Conservation (phyloP, 2,888 invertebrate species). For the Euproctis similis region DNA sequence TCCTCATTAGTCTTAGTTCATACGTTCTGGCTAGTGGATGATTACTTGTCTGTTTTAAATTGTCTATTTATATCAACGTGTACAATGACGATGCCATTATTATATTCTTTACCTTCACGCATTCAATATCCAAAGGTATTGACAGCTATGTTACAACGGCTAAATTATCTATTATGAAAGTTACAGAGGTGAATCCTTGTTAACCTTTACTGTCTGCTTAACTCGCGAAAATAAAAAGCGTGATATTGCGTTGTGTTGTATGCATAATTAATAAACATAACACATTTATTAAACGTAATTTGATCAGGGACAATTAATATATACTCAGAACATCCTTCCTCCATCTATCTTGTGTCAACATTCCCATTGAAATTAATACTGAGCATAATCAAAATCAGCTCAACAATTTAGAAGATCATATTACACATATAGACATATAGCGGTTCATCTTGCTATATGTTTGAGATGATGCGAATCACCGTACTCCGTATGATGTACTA, state of each 20-base stretch:
- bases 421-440: constrained; percentile 16
- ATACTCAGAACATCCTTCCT: constrained; percentile 9
- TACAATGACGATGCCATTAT: no score
- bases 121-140: no score
- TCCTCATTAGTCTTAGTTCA: constrained; percentile 72
- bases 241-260: no score
- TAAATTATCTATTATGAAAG: no score
- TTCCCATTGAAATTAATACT: constrained; percentile 19
- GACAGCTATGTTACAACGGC: no score
- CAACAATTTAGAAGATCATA: constrained; percentile 18
- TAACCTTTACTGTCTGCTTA: no score
- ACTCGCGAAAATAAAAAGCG: no score
- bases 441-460: constrained; percentile 20
- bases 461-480: constrained; percentile 27
- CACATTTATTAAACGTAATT: constrained; percentile 24
- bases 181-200: no score
- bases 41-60: constrained; percentile 49
- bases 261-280: no score
- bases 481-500: constrained; percentile 26
- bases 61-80: constrained; percentile 35
- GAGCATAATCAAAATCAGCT: constrained; percentile 18
- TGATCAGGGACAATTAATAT: constrained; percentile 24
- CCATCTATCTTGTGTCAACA: constrained; percentile 13
- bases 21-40: constrained; percentile 54
- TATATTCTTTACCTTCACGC: no score